phyloP scores from a whole-genome alignment of 2,113 vertebrate species.

The Equus quagga region DNA sequence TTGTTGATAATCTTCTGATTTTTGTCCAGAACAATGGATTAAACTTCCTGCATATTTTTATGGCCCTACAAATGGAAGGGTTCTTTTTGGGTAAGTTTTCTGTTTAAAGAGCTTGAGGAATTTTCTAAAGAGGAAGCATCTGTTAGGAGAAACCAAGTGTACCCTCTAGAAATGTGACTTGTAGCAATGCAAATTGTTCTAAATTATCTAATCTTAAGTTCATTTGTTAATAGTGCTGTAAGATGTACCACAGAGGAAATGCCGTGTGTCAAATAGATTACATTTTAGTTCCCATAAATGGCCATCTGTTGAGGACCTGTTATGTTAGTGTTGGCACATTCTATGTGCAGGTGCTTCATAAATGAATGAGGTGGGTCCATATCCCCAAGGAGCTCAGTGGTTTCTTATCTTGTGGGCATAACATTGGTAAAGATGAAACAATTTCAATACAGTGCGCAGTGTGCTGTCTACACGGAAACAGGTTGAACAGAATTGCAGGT shows the following conservation, averaged over 20 bases:
- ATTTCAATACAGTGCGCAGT: neutral
- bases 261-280: neutral
- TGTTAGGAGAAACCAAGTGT: neutral
- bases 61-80: neutral
- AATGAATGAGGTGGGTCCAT: neutral
- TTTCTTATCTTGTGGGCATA: neutral
- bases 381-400: neutral
- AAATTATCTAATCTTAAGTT: neutral
- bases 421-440: neutral
- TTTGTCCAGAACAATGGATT: conserved; percentile 27
- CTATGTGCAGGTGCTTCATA: neutral
- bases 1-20: conserved; percentile 70
- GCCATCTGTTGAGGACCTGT: neutral
- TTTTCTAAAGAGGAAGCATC: conserved; percentile 50
- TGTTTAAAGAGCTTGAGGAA: conserved; percentile 29
- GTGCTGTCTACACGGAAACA: neutral
- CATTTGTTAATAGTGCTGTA: neutral
- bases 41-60: neutral
- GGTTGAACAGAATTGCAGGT: neutral
- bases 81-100: neutral
- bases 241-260: neutral
- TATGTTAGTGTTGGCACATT: neutral
- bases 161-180: conserved; percentile 31
- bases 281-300: neutral
- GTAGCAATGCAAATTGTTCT: neutral